Conservation (phyloP, 1,140 invertebrate genomes). For the Muscidifurax raptorellus region DNA sequence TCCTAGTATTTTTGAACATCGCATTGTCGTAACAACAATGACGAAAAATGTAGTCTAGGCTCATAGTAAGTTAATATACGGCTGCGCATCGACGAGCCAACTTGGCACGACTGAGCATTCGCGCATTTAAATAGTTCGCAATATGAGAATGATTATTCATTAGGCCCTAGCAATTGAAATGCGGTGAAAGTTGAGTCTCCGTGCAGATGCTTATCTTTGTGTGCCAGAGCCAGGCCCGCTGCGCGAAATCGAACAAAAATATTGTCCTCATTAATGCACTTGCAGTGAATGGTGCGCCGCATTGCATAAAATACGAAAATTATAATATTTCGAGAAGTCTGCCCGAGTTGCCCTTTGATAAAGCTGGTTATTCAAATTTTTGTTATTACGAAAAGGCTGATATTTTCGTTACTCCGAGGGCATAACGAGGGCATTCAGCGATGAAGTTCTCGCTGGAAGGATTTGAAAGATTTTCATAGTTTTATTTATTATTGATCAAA, state of each 20-base stretch:
- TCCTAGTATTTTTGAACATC: background rate
- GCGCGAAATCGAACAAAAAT: slow-evolving; percentile 27
- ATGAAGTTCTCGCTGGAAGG: too few species aligned
- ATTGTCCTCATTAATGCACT: slow-evolving; percentile 24
- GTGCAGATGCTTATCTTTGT: background rate
- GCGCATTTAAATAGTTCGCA: slow-evolving; percentile 40
- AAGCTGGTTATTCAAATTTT: background rate
- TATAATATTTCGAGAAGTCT: background rate
- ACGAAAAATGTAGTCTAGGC: background rate
- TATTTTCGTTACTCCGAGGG: background rate
- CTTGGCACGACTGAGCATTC: background rate
- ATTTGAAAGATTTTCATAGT: too few species aligned
- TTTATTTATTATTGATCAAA: too few species aligned
- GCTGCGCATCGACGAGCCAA: background rate
- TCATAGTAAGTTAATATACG: background rate
- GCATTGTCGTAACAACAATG: background rate
- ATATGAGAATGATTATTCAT: slow-evolving; percentile 58
- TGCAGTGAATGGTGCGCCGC: background rate
- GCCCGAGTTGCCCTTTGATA: background rate
- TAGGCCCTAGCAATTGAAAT: slow-evolving; percentile 54
- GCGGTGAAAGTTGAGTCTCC: slow-evolving; percentile 41
- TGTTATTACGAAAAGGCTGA: background rate
- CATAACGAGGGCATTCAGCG: too few species aligned
- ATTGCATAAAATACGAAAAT: slow-evolving; percentile 9
- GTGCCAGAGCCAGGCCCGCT: background rate